These are phyloP conservation scores for Stenopsyche tienmushanensis DNA, from an alignment of 1,140 invertebrate species.

Conservation along the genomic window DNA sequence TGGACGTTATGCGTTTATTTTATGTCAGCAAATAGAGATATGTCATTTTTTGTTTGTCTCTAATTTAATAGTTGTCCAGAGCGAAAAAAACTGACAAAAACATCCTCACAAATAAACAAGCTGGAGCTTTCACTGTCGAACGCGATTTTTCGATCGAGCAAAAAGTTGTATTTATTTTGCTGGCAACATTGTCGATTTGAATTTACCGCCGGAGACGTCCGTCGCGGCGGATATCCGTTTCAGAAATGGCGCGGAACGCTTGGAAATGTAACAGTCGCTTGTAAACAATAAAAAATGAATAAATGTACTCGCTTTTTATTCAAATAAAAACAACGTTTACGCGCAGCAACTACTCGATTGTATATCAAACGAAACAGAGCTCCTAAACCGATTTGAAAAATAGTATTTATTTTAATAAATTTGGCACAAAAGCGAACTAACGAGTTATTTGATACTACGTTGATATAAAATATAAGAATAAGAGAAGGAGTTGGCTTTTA, in stretches of 20 bases:
- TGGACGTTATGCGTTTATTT: neutral
- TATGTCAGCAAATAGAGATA: too few relatives aligned
- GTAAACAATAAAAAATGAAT: constrained; percentile 31
- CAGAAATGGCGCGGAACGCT: constrained; percentile 39
- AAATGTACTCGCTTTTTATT: constrained; percentile 33
- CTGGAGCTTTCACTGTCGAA: too few relatives aligned
- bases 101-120: too few relatives aligned
- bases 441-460: too few relatives aligned
- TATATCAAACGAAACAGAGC: constrained; percentile 14
- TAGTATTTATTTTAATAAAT: neutral
- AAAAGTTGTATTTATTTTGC: too few relatives aligned
- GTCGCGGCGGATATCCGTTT: constrained; percentile 37
- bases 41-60: neutral
- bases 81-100: neutral
- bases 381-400: neutral
- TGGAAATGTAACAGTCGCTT: constrained; percentile 24
- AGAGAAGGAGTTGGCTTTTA: too few relatives aligned
- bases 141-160: too few relatives aligned
- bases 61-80: neutral
- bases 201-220: constrained; percentile 33
- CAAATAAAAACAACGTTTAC: constrained; percentile 33
- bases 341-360: constrained; percentile 13
- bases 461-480: too few relatives aligned
- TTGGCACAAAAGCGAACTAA: too few relatives aligned
- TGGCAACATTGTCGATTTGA: constrained; percentile 1